These are phyloP conservation scores for Oryzias dopingdopingensis DNA, from an alignment of 2,797 vertebrate species.

Conservation along the genomic window DNA sequence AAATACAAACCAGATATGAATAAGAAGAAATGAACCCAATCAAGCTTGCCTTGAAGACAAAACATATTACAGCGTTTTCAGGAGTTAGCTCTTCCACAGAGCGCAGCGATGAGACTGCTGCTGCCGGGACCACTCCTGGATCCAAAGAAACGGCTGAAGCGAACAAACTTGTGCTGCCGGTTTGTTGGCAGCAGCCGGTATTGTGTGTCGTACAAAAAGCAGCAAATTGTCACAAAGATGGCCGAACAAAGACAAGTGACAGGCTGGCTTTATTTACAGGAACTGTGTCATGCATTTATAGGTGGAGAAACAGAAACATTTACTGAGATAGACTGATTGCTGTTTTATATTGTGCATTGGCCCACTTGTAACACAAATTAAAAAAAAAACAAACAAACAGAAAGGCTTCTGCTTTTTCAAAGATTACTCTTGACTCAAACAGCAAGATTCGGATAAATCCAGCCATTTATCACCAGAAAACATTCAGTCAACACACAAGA, in stretches of 20 bases:
- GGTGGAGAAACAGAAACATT: slow-evolving; percentile 24
- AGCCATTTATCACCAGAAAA: slow-evolving; percentile 18
- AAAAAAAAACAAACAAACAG: slow-evolving; percentile 8
- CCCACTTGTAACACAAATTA: slow-evolving; percentile 16
- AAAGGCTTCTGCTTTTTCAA: slow-evolving; percentile 22
- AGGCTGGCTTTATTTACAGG: slow-evolving; percentile 47
- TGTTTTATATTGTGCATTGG: slow-evolving; percentile 27
- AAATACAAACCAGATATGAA: slow-evolving; percentile 38
- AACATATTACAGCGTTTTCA: slow-evolving; percentile 14
- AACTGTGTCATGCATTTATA: slow-evolving; percentile 58
- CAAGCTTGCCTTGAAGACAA: slow-evolving; percentile 9
- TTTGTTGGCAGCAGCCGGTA: slow-evolving; percentile 11
- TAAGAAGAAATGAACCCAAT: slow-evolving; percentile 33
- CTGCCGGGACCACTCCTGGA: slow-evolving; percentile 1
- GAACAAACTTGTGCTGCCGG: slow-evolving; percentile 7
- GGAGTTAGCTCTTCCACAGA: slow-evolving; percentile 10
- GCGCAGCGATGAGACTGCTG: slow-evolving; percentile 17
- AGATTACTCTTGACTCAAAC: slow-evolving; percentile 22
- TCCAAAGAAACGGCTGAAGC: not conserved
- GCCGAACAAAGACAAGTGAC: slow-evolving; percentile 4
- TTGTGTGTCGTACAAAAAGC: slow-evolving; percentile 11
- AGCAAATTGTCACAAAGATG: slow-evolving; percentile 13
- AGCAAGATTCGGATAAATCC: slow-evolving; percentile 6
- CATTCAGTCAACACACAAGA: slow-evolving; percentile 28
- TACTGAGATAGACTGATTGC: slow-evolving; percentile 12